Base-by-base conservation (phyloP, 2,113 vertebrate species). In the Dipodomys spectabilis region DNA sequence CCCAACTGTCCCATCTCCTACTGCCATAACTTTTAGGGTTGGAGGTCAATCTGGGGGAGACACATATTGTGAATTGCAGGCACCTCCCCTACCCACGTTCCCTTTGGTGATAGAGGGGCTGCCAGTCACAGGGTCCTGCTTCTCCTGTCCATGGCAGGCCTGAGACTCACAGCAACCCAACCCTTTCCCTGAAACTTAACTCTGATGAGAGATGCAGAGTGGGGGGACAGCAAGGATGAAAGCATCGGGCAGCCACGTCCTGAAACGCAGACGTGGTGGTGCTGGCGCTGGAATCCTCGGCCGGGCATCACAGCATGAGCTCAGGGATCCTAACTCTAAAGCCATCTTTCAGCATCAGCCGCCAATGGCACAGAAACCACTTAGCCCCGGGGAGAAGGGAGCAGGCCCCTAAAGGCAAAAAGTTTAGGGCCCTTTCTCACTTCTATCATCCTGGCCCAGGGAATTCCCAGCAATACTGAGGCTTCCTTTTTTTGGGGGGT, bases 371-470 rank as follows among this genome's bases (percentile, higher is more conserved):
- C 28, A 25, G 81, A 82, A 60, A 6, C 44, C 32, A 12, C 35
- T 6, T 8, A 3, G 49, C 18, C 25, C 0, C 2, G 2, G 60
- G 60, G 44, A 57, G 71, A 57, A 20, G 60, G 60, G 15, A 19
- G 60, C 19, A 20, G 15, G 0, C 27, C 23, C 5, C 10, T 0
- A 23, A 30, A 30, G 57, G 6, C 27, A 1, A 28, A 15, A 0
- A 12, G 25, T 45, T 0, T 12, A 30, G 1, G 1, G 35, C 28
- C 91, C 16, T 32, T 75, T 27, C 83, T 28, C 57, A 6, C 20
- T 79, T 44, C 67, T 32, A 69, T 28, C 0, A 20, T 39, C 20
- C 6, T 0, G 6, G 13, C 77, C 0, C 27, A 18, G 5, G 23
- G 69, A 39, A 49, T 73, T n/a, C 39, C 53, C 11, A 3, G 5